Evolutionary conservation across 2,113 vertebrate species (phyloP), one percentile per base, ranked within the genome.

Genomic region (Tragulus kanchil): DNA sequence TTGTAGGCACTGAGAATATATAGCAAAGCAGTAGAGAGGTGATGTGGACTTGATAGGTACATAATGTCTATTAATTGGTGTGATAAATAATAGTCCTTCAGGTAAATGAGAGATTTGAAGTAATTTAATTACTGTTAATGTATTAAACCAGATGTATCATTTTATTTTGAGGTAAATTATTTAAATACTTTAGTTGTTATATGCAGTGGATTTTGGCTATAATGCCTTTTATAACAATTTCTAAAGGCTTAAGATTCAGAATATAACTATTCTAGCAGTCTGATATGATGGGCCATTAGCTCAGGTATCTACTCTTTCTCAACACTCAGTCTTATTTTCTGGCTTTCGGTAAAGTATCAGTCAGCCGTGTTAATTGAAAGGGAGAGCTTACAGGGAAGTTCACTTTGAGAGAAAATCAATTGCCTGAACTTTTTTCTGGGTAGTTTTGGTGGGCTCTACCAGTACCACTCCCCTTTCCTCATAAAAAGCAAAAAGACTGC

Each of bases 111-210:
- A 79, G 85, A 92, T 96, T 84, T 95, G 75, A 94, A 90, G 5
- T 90, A 58, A n/a, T 89, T 93, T 56, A 77, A n/a, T 84, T 36
- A 84, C 31, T 75, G 79, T 4, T 65, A 73, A n/a, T 71, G 64
- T 75, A 14, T 84, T 83, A 85, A 56, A 36, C 8, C 28, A 85
- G 15, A 52, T 69, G 1, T 54, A 17, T 89, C 48, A 85, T 92
- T 95, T 96, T 85, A 73, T 83, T 23, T 73, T 86, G 94, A 75
- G 19, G 23, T 87, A 94, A 84, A 87, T 78, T 78, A 42, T 71
- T 56, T 79, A 85, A 67, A 65, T 83, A 81, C 11, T 88, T 85
- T 31, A 15, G 21, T 89, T 71, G 21, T 64, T 71, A 48, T 91
- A 25, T 91, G 15, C 9, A 78, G 4, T 73, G 9, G 79, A 59